Percentiles rank a stretch among this genome's conserved stretches.
phyloP scores from a whole-genome alignment of 2,797 vertebrate genomes.

The Furcifer pardalis region DNA sequence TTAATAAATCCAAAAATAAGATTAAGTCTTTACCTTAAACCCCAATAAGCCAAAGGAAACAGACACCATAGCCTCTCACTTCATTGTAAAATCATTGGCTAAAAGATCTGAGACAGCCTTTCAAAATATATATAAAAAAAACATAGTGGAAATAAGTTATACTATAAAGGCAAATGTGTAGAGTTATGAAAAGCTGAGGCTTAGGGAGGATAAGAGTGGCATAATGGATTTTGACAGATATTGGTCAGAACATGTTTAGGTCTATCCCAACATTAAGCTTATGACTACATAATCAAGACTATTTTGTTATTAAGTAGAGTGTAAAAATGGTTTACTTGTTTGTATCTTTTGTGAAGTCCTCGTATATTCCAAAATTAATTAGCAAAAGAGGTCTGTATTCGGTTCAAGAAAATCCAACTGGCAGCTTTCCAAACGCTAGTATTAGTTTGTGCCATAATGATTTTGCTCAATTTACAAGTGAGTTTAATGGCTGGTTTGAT shows the following conservation, averaged over 20 bases:
- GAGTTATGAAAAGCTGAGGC: not conserved
- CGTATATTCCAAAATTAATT: not conserved
- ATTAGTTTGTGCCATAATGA: not conserved
- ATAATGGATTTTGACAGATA: not conserved
- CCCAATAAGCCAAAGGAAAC: not conserved
- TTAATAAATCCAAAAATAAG: constrained; percentile 35
- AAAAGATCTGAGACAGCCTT: not conserved
- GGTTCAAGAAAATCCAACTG: not conserved
- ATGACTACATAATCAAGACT: not conserved
- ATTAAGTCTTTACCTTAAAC: constrained; percentile 20
- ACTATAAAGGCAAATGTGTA: not conserved
- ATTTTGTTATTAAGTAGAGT: not conserved
- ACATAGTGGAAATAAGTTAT: not conserved
- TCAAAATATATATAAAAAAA: not conserved
- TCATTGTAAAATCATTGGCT: not conserved
- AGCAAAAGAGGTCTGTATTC: not conserved
- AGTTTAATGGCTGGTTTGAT: not conserved
- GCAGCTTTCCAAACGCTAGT: not conserved
- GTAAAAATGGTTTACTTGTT: not conserved
- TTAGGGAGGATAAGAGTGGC: not conserved
- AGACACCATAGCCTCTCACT: not conserved
- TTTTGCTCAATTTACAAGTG: not conserved
- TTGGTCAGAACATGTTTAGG: not conserved
- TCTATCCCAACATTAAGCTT: not conserved
- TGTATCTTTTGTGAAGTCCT: not conserved